Conservation (phyloP, 2,888 invertebrate genomes). For the Morpho achilles region DNA sequence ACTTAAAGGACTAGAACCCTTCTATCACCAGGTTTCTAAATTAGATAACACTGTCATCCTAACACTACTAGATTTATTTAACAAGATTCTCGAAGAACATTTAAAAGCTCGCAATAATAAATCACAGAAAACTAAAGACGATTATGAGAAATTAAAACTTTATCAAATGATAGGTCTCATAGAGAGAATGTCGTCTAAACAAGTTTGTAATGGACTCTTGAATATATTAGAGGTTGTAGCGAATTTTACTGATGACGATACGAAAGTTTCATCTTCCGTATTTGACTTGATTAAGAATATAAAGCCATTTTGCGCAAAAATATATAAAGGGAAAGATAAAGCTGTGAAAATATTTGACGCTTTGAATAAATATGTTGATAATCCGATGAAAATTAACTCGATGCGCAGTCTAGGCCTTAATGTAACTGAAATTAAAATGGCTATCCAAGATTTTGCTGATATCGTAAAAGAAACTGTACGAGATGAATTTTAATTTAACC, state of each 20-base stretch:
- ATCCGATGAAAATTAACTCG: constrained; percentile 31
- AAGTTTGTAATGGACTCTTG: constrained; percentile 52
- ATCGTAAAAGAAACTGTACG: constrained; percentile 36
- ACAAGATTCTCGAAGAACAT: constrained; percentile 58
- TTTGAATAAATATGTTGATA: constrained; percentile 37
- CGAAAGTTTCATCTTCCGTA: constrained; percentile 37
- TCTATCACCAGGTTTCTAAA: constrained; percentile 52
- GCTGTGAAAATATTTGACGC: constrained; percentile 40
- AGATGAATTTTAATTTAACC: constrained; percentile 46
- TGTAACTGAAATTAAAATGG: constrained; percentile 33
- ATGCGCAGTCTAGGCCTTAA: constrained; percentile 36
- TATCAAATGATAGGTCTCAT: constrained; percentile 58
- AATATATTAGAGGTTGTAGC: constrained; percentile 45
- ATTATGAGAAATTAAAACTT: constrained; percentile 37
- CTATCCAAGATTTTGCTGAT: constrained; percentile 43
- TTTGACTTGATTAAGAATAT: constrained; percentile 47
- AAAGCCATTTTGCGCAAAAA: constrained; percentile 46
- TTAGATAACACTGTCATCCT: constrained; percentile 42
- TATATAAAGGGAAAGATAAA: constrained; percentile 38
- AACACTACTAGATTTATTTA: constrained; percentile 51
- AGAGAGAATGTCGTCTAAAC: constrained; percentile 46
- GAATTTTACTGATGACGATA: constrained; percentile 36
- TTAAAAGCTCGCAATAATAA: constrained; percentile 37
- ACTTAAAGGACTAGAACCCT: constrained; percentile 53
- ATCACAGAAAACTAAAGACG: constrained; percentile 32